Base-by-base conservation (phyloP, 2,113 vertebrate species). In the Petromus typicus region DNA sequence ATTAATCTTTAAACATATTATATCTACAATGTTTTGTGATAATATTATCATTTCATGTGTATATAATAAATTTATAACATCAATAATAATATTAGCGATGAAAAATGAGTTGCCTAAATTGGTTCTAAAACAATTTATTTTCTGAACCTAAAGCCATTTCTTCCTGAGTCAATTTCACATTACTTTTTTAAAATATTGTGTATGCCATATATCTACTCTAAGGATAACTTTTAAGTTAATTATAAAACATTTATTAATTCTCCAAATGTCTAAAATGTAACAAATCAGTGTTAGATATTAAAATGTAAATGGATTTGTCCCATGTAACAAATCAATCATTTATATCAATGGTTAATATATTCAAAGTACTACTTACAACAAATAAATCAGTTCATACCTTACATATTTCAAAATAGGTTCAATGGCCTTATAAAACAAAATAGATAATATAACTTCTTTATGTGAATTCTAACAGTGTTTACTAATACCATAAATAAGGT, bases 321-420 rank as follows among this genome's bases (percentile, higher is more conserved):
- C 83, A 76, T 61, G 94, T 93, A 81, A 95, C 67, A 59, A 23
- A 80, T 88, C 54, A 90, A 7, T 86, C 83, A 6, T 86, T 94
- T 61, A 78, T 4, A 76, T 12, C 34, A 25, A 80, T 37, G 83
- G 57, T 12, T 84, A 12, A 90, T 90, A 87, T 67, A 66, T 23
- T 78, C 51, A 25, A 75, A 80, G 7, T 56, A 48, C 7, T 67
- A 34, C 67, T 91, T 94, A 34, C 17, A 82, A 95, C 30, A 56
- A 66, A 86, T 73, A 76, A 89, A 63, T 71, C 32, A 82, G 27
- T 57, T 82, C 82, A 66, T 57, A 66, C 3, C 4, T 92, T 94
- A 90, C 80, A 73, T 64, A 63, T 67, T 2, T 0, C 20, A 75
- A 69, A n/a, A 13, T 23, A 83, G 73, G 57, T 66, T 30, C 22